phyloP scores from a whole-genome alignment of 2,797 vertebrate species.

The Micromesistius poutassou region DNA sequence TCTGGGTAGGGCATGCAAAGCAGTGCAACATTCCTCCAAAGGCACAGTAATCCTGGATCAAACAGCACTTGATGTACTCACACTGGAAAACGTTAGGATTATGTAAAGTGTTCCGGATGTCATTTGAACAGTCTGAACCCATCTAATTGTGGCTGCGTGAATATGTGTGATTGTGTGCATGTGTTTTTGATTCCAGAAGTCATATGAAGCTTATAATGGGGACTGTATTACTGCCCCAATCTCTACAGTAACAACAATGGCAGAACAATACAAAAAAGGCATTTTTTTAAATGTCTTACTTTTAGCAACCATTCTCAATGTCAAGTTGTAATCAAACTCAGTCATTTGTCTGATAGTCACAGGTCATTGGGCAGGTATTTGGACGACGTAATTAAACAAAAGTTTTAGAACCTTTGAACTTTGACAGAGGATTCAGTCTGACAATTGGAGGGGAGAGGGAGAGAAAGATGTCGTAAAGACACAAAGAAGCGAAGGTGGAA shows the following conservation, averaged over 20 bases:
- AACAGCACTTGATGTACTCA: slow-evolving; percentile 41
- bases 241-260: background rate
- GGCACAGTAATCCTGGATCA: slow-evolving; percentile 51
- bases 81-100: slow-evolving; percentile 57
- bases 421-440: background rate
- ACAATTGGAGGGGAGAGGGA: background rate
- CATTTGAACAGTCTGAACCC: slow-evolving; percentile 27
- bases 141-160: slow-evolving; percentile 4
- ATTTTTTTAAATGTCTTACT: too few species aligned
- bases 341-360: background rate
- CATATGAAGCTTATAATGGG: background rate
- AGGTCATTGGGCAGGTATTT: background rate
- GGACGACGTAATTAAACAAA: background rate
- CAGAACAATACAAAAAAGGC: background rate
- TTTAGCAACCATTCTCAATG: background rate
- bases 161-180: slow-evolving; percentile 1
- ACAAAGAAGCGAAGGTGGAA: slow-evolving; percentile 29
- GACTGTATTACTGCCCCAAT: background rate
- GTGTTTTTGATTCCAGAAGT: background rate
- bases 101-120: slow-evolving; percentile 54
- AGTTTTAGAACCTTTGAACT: background rate
- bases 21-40: slow-evolving; percentile 26
- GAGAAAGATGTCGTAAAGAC: background rate
- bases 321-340: background rate
- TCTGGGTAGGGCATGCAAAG: slow-evolving; percentile 18